These are phyloP conservation scores for Tuberolachnus salignus DNA, from an alignment of 2,888 invertebrate genomes.

Conservation along the genomic window DNA sequence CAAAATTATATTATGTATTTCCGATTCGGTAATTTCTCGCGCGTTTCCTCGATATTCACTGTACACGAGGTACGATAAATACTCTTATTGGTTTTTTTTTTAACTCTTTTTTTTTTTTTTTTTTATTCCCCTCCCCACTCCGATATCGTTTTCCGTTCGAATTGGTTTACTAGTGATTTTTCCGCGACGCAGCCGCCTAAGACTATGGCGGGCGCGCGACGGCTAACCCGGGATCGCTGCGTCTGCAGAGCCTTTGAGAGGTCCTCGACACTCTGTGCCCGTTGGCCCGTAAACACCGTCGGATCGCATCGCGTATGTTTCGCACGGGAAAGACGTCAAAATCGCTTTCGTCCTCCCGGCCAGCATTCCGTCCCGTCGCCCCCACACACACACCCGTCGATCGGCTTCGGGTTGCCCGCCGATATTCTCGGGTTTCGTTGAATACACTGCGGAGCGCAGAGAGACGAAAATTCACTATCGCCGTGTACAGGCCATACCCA, in stretches of 20 bases:
- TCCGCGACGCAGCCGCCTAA: neutral
- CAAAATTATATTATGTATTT: neutral
- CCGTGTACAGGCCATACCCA: neutral
- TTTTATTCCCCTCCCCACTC: too few relatives aligned
- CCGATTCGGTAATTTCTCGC: neutral
- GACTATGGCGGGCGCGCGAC: too few relatives aligned
- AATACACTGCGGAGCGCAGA: neutral
- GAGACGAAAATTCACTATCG: neutral
- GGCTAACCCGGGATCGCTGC: neutral
- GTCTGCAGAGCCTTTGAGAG: neutral
- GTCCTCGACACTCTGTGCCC: neutral
- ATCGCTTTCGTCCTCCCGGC: neutral
- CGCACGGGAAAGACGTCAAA: slow-evolving; percentile 36
- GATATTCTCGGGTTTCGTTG: slow-evolving; percentile 35
- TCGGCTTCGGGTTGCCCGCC: too few relatives aligned
- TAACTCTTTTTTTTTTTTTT: too few relatives aligned
- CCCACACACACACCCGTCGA: neutral
- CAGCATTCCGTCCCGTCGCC: neutral
- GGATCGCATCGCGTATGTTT: neutral
- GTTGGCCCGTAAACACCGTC: slow-evolving; percentile 12
- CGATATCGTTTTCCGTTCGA: slow-evolving; percentile 24
- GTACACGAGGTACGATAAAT: neutral
- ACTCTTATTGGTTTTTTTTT: neutral
- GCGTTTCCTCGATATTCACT: neutral
- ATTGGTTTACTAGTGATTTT: neutral